Conservation (phyloP, 2,888 invertebrate genomes). For the Adineta ricciae region DNA sequence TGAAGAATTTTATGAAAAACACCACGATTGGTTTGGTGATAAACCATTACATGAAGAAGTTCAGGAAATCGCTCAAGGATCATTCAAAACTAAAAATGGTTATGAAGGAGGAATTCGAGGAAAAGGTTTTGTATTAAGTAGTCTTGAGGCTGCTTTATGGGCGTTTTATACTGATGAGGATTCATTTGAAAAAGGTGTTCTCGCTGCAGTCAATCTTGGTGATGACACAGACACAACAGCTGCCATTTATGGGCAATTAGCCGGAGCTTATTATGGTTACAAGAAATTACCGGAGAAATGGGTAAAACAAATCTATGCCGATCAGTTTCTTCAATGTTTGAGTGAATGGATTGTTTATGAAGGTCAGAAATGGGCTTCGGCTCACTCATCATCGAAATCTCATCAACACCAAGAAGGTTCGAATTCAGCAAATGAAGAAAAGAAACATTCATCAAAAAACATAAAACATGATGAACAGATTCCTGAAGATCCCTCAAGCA, state of each 20-base stretch:
- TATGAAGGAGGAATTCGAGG: neutral
- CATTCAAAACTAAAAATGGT: neutral
- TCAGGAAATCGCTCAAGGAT: neutral
- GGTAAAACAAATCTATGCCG: neutral
- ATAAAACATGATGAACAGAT: too few relatives aligned
- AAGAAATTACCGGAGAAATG: neutral
- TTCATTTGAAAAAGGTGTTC: neutral
- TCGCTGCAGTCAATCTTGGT: neutral
- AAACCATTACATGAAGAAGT: neutral
- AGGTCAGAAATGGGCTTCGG: neutral
- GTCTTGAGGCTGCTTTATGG: constrained; percentile 1
- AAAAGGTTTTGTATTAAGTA: neutral
- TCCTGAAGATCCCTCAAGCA: too few relatives aligned
- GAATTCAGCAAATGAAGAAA: too few relatives aligned
- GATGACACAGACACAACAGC: neutral
- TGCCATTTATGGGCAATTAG: constrained; percentile 1
- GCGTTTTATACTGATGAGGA: neutral
- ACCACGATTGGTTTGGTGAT: neutral
- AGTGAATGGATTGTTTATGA: neutral
- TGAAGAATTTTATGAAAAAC: neutral
- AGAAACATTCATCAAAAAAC: too few relatives aligned
- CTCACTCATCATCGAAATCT: too few relatives aligned
- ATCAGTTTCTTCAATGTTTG: neutral
- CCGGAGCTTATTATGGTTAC: neutral
- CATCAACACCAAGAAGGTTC: too few relatives aligned